Percentiles rank a stretch among this genome's conserved stretches.
phyloP scores from a whole-genome alignment of 2,113 vertebrate genomes.

The Rhegmatorhina hoffmannsi region DNA sequence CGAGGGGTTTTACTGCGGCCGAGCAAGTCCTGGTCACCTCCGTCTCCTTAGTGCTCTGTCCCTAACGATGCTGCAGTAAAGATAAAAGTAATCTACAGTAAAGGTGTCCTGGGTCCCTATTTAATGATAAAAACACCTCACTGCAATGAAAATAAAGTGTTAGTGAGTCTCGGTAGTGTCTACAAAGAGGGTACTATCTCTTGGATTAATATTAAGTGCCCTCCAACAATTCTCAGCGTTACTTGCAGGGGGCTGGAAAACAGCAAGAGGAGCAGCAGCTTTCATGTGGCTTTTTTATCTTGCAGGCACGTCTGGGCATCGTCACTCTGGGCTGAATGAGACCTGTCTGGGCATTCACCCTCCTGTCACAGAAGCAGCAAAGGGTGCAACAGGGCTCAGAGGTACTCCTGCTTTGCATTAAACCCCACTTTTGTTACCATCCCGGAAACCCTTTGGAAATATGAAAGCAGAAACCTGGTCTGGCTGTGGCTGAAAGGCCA shows the following conservation, averaged over 20 bases:
- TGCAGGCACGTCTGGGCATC: neutral
- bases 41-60: neutral
- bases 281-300: neutral
- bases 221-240: neutral
- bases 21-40: neutral
- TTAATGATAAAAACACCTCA: neutral
- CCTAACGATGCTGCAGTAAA: neutral
- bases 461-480: neutral
- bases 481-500: neutral
- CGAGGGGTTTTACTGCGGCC: neutral
- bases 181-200: neutral
- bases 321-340: neutral
- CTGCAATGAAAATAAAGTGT: conserved; percentile 36
- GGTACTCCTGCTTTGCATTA: neutral
- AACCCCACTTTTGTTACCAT: neutral
- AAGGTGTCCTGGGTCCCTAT: neutral
- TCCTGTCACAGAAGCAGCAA: neutral
- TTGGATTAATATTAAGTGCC: neutral
- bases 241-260: neutral
- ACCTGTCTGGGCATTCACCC: neutral
- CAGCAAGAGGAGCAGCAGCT: neutral
- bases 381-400: neutral
- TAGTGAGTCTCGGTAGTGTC: conserved; percentile 11
- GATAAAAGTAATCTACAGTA: conserved; percentile 11
- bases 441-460: neutral